Evolutionary conservation across 1,140 invertebrate genomes (phyloP).

Genomic region (Scaptomyza montana): DNA sequence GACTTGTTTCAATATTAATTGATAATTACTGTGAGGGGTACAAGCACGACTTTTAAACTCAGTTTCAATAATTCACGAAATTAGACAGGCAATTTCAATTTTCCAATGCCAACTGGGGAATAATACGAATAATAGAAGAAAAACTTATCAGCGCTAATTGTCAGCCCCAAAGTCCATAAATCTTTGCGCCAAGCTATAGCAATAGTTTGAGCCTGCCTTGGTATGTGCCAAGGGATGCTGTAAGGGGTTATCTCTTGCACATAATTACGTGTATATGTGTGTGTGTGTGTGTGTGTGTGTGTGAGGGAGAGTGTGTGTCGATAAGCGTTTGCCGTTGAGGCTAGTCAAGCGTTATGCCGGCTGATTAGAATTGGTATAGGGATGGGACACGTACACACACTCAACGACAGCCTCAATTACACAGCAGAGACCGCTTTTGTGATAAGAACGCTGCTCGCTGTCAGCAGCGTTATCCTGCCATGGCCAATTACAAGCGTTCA

Average conservation of each 20-base stretch:
- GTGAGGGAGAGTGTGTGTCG: conserved; percentile 16
- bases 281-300: conserved; percentile 11
- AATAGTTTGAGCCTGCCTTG: conserved; percentile 36
- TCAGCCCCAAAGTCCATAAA: conserved; percentile 64
- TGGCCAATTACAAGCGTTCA: conserved; percentile 72
- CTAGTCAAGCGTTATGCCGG: conserved; percentile 77
- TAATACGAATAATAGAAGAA: conserved; percentile 18
- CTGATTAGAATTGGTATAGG: conserved; percentile 60
- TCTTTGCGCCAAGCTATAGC: conserved; percentile 46
- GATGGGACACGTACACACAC: conserved; percentile 6
- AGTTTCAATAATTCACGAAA: conserved; percentile 66
- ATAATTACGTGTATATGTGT: conserved; percentile 59
- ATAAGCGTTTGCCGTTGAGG: conserved; percentile 61
- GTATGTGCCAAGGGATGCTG: conserved; percentile 9
- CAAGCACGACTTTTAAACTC: conserved; percentile 43
- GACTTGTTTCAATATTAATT: conserved; percentile 61
- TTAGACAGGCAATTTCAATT: conserved; percentile 77
- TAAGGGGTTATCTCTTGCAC: conserved; percentile 62
- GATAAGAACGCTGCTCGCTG: conserved; percentile 52
- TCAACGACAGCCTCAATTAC: conserved; percentile 72
- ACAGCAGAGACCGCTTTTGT: conserved; percentile 9
- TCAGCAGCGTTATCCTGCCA: conserved; percentile 70
- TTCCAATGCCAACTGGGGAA: conserved; percentile 30
- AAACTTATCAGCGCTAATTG: conserved; percentile 75
- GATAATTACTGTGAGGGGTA: conserved; percentile 56